Base-by-base conservation (phyloP, 2,113 vertebrate genomes). In the Psittacus erithacus region DNA sequence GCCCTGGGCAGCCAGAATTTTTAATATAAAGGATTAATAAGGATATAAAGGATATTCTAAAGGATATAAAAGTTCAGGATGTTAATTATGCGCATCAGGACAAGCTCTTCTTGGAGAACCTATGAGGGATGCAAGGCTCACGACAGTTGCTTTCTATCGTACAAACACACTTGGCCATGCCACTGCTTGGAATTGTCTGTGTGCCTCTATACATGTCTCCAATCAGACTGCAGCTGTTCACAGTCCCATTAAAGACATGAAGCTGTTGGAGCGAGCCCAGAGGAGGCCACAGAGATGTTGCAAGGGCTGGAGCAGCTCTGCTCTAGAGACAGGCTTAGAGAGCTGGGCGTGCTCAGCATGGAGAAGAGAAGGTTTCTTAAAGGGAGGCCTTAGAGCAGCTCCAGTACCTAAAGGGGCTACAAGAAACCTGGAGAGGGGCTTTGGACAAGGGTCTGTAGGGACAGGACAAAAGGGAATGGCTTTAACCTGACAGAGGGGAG, bases 191-290 rank as follows among this genome's bases (percentile, higher is more conserved):
- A 47, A 18, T 4, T 11, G 10, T 2, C 17, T 17, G 39, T 3
- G 0, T 31, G 33, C 25, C 57, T 50, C 33, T 33, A 1, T 22
- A 10, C 3, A 12, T 1, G 4, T 22, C 63, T 24, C 47, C 10
- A 6, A 28, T 19, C 19, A 3, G 4, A 16, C 7, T 31, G 39
- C 31, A 62, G 50, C 59, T 38, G 13, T 27, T 41, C 14, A 29
- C 53, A 44, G 6, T 16, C 38, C 31, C 62, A 55, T 0, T 31
- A 22, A 50, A 57, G 22, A 46, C 10, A 55, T 9, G 55, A 31
- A 33, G 19, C 55, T n/a, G 33, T n/a, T n/a, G 33, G 31, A n/a
- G 3, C 7, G 33, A 59, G 13, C n/a, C 20, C 55, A 59, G 20
- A 57, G 19, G 31, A 57, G 31, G 55, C 19, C 55, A 57, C 11